These are phyloP conservation scores for Gymnodraco acuticeps DNA, from an alignment of 2,797 vertebrate genomes.

Conservation along the genomic window DNA sequence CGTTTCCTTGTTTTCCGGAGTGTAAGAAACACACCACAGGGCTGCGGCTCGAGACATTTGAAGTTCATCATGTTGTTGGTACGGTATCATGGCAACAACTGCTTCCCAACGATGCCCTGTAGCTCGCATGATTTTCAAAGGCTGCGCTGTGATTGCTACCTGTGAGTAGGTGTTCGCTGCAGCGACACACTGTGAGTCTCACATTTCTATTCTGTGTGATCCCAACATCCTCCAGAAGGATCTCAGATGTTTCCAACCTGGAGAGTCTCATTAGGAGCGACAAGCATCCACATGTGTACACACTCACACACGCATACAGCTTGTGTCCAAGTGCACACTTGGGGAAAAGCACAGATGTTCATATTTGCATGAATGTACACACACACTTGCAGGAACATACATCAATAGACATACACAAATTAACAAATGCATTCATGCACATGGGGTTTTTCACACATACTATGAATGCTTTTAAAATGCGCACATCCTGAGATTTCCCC, in stretches of 20 bases:
- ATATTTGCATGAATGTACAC: neutral
- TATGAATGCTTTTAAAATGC: constrained; percentile 1
- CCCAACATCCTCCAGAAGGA: constrained; percentile 30
- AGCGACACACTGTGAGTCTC: constrained; percentile 44
- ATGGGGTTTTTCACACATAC: neutral
- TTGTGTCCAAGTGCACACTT: constrained; percentile 19
- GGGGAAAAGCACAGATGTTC: neutral
- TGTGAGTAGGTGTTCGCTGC: constrained; percentile 36
- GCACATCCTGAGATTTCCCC: neutral
- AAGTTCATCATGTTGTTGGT: constrained; percentile 16
- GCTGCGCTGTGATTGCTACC: constrained; percentile 13
- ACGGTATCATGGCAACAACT: constrained; percentile 6
- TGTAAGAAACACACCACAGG: neutral
- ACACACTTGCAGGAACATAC: neutral
- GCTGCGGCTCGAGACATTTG: neutral
- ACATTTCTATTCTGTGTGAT: constrained; percentile 46
- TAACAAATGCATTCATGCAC: neutral
- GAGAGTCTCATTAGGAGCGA: constrained; percentile 43
- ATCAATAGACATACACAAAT: neutral
- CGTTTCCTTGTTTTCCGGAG: neutral
- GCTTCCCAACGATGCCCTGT: neutral
- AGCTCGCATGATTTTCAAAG: constrained; percentile 26
- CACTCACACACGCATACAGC: neutral
- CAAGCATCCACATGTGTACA: constrained; percentile 11
- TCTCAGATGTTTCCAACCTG: constrained; percentile 44